A percentile compares a stretch with the other conserved stretches of the same genome.
phyloP scores from a whole-genome alignment of 2,888 invertebrate genomes.

The Tiliacea aurago region DNA sequence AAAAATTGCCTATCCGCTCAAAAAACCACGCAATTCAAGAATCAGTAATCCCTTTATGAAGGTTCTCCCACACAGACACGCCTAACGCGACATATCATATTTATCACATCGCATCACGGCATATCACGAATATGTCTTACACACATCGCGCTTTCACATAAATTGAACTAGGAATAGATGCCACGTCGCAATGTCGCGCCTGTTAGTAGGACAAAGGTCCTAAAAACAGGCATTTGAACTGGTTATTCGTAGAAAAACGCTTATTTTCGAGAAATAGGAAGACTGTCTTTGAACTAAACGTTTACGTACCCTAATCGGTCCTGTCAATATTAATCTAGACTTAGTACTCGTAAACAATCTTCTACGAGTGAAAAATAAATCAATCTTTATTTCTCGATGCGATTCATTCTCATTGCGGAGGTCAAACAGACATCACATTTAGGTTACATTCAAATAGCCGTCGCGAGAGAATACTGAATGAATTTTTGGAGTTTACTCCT shows the following conservation, averaged over 20 bases:
- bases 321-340: slow-evolving; percentile 33
- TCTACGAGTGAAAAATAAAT: slow-evolving; percentile 20
- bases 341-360: slow-evolving; percentile 23
- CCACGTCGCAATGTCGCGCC: background rate
- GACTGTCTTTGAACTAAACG: background rate
- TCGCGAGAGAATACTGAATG: background rate
- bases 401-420: slow-evolving; percentile 6
- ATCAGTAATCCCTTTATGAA: background rate
- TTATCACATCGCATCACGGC: background rate
- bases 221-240: too few species aligned
- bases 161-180: slow-evolving; percentile 7
- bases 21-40: background rate
- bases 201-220: background rate
- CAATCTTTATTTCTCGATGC: slow-evolving; percentile 31
- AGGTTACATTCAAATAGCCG: background rate
- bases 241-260: background rate
- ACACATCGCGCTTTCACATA: background rate
- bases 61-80: background rate
- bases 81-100: slow-evolving; percentile 3
- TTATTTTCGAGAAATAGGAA: background rate
- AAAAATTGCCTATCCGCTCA: background rate
- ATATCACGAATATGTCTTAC: slow-evolving; percentile 13
- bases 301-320: background rate
- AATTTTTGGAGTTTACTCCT: too few species aligned
- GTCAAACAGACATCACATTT: background rate